A percentile compares a stretch with the other conserved stretches of the same genome.
Conservation (phyloP, 1,140 invertebrate species). For the Drosophila subobscura region DNA sequence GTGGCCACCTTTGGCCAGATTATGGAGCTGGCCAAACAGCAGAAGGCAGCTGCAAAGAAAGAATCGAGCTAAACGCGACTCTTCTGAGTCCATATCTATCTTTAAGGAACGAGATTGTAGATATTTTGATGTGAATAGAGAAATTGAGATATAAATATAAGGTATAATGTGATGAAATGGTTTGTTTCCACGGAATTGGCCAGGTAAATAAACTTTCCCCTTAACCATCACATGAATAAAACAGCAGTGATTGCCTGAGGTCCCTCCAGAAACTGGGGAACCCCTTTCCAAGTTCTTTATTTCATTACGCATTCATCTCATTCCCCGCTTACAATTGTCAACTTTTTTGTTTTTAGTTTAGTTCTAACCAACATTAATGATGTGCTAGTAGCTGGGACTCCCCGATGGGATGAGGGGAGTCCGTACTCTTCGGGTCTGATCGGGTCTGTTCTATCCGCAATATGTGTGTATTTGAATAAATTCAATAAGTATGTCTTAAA, state of each 20-base stretch:
- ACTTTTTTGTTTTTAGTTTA: constrained; percentile 16
- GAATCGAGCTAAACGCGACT: neutral
- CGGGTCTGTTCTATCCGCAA: constrained; percentile 46
- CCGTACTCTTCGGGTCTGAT: constrained; percentile 11
- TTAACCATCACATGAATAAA: constrained; percentile 1
- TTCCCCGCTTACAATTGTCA: constrained; percentile 27
- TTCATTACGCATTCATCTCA: constrained; percentile 30
- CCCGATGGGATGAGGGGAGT: constrained; percentile 1
- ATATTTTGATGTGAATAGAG: neutral
- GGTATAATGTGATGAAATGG: too few species aligned
- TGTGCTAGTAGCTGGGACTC: constrained; percentile 31
- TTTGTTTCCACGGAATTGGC: too few species aligned
- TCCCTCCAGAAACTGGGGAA: constrained; percentile 25
- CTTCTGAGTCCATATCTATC: neutral
- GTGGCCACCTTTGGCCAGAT: constrained; percentile 5
- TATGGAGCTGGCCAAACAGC: constrained; percentile 3
- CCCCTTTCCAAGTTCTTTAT: constrained; percentile 63
- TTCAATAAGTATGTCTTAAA: constrained; percentile 73
- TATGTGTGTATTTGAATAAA: constrained; percentile 80
- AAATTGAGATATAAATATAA: neutral
- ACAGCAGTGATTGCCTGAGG: constrained; percentile 43
- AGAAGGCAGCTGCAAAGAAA: neutral
- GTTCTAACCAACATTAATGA: constrained; percentile 37
- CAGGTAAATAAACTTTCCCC: neutral
- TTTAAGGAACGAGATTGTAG: neutral